Evolutionary conservation across 2,797 vertebrate species (phyloP).

Genomic region (Megaceryle alcyon): DNA sequence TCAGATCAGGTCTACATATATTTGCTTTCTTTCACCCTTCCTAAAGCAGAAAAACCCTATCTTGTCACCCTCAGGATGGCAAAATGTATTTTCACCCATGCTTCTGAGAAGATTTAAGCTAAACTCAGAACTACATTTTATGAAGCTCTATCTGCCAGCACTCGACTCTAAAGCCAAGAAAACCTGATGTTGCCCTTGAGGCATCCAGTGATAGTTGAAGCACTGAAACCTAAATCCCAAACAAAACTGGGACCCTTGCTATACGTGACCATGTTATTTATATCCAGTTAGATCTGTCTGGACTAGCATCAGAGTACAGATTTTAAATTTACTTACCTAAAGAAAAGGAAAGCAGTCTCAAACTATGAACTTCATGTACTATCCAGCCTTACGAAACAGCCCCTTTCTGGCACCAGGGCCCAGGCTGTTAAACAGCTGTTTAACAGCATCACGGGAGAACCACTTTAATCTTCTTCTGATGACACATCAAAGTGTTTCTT

Average conservation of each 20-base stretch:
- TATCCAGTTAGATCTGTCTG: neutral
- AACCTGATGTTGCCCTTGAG: neutral
- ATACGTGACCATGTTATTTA: neutral
- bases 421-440: neutral
- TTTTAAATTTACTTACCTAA: constrained; percentile 1
- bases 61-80: neutral
- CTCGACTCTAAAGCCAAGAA: neutral
- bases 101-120: neutral
- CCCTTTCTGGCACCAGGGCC: neutral
- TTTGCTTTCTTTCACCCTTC: neutral
- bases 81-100: neutral
- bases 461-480: neutral
- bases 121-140: neutral
- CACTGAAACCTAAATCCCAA: neutral
- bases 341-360: neutral
- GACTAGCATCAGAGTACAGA: neutral
- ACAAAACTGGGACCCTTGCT: neutral
- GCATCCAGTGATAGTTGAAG: neutral
- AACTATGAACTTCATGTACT: neutral
- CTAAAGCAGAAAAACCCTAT: neutral
- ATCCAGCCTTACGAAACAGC: neutral
- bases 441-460: neutral
- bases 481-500: neutral
- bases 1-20: neutral
- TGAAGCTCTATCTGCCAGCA: neutral